Percentiles rank a stretch among this genome's conserved stretches.
phyloP scores from a whole-genome alignment of 2,113 vertebrate genomes.

The Lepisosteus oculatus region DNA sequence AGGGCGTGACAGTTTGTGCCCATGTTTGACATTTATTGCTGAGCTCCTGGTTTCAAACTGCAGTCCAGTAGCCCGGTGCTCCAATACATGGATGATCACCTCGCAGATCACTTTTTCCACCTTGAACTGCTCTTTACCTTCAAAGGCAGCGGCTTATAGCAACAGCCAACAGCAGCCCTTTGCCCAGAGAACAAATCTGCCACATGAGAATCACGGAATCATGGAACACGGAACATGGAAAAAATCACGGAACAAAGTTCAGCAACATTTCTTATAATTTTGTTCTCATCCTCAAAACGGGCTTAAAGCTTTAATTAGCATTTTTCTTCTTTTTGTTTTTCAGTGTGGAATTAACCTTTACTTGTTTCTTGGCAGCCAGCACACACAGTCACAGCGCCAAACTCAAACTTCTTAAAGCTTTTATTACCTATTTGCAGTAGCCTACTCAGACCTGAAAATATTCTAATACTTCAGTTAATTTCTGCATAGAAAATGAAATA shows the following conservation, averaged over 20 bases:
- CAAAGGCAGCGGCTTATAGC: background rate
- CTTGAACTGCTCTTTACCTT: background rate
- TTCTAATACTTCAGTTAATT: background rate
- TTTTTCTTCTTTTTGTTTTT: background rate
- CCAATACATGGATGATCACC: background rate
- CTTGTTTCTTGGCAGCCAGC: background rate
- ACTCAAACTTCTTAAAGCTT: background rate
- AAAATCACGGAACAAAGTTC: too few species aligned
- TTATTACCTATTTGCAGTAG: too few species aligned
- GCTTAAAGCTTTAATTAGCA: background rate
- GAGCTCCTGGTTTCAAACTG: too few species aligned
- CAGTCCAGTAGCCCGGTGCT: too few species aligned
- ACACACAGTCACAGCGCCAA: background rate
- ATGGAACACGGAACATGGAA: background rate
- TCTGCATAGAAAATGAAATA: too few species aligned
- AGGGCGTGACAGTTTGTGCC: too few species aligned
- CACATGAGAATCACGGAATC: background rate
- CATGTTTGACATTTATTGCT: too few species aligned
- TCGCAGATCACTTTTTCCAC: background rate
- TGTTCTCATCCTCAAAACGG: too few species aligned
- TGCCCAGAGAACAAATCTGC: background rate
- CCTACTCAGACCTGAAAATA: background rate
- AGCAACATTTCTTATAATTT: background rate
- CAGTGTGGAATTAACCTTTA: too few species aligned
- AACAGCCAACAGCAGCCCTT: background rate